These are phyloP conservation scores for Anguilla rostrata DNA, from an alignment of 2,113 vertebrate genomes.

Conservation along the genomic window DNA sequence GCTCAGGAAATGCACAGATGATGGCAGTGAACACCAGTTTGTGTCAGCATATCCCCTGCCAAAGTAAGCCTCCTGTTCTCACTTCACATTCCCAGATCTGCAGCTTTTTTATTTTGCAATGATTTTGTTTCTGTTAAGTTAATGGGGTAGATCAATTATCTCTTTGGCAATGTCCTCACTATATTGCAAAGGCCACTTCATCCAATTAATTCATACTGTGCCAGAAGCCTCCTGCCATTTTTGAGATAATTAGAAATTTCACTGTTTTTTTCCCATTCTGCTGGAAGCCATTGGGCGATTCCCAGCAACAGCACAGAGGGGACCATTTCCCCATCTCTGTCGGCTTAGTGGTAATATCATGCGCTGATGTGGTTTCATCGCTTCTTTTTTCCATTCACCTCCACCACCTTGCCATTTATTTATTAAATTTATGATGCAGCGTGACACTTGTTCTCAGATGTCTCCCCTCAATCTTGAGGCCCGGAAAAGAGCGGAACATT, in stretches of 20 bases:
- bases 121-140: background rate
- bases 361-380: background rate
- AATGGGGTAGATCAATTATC: conserved; percentile 3
- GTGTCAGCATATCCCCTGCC: background rate
- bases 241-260: conserved; percentile 13
- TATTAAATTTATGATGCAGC: background rate
- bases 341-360: background rate
- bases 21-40: too few relatives aligned
- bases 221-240: background rate
- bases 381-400: background rate
- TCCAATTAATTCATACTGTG: conserved; percentile 5
- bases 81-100: background rate
- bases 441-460: too few relatives aligned
- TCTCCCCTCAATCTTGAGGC: background rate
- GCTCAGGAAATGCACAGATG: too few relatives aligned
- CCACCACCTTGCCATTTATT: background rate
- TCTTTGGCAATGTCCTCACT: background rate
- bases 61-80: background rate
- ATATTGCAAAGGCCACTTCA: conserved; percentile 8
- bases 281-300: background rate
- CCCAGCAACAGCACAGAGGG: background rate
- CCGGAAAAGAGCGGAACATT: conserved; percentile 15
- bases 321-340: background rate
- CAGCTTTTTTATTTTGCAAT: background rate
- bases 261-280: background rate